A percentile compares a stretch with the other conserved stretches of the same genome.
These are phyloP conservation scores for Platichthys flesus DNA, from an alignment of 2,113 vertebrate genomes.

Conservation along the genomic window DNA sequence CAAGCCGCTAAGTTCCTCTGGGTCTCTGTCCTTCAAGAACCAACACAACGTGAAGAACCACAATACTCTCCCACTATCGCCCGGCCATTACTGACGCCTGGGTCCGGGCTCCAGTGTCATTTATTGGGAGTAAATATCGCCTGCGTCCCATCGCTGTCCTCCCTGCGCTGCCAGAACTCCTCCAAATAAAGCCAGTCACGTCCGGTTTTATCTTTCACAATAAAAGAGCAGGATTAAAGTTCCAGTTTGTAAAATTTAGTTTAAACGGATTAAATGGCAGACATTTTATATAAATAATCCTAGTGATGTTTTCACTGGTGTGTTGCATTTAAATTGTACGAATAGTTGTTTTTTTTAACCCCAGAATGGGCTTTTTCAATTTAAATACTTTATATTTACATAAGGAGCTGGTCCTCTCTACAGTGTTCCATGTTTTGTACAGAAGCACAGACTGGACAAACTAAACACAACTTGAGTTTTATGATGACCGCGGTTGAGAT, in stretches of 20 bases:
- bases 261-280: too few species aligned
- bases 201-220: constrained; percentile 39
- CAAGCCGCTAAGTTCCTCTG: constrained; percentile 34
- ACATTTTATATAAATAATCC: too few species aligned
- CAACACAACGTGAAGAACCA: background rate
- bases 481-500: too few species aligned
- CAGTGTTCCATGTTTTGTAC: too few species aligned
- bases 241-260: background rate
- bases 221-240: background rate
- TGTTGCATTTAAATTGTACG: too few species aligned
- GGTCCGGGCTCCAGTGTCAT: background rate
- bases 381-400: too few species aligned
- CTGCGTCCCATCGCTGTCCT: constrained; percentile 65
- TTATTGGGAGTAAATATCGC: constrained; percentile 32
- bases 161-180: background rate
- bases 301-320: too few species aligned
- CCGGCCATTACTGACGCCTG: background rate
- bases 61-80: background rate
- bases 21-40: background rate
- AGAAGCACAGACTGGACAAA: too few species aligned
- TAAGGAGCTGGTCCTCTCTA: too few species aligned
- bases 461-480: too few species aligned
- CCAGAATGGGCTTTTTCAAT: too few species aligned
- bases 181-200: background rate
- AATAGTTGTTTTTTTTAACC: too few species aligned